A percentile compares a stretch with the other conserved stretches of the same genome.
These are phyloP conservation scores for Paramuricea clavata DNA, from an alignment of 92 coral and sea anemone genomes.

Conservation along the genomic window DNA sequence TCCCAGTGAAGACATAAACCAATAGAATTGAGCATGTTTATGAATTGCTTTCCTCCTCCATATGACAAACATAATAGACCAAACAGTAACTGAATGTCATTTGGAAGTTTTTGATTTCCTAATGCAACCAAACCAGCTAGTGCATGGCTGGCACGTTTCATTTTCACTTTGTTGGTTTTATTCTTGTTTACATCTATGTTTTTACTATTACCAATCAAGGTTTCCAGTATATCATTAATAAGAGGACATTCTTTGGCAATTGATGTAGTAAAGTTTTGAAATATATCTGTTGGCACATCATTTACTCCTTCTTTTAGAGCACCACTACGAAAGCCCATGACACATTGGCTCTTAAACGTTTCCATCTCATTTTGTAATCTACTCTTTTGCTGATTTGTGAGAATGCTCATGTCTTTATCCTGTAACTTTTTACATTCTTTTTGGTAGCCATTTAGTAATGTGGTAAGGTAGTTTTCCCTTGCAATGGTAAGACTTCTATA, in stretches of 20 bases:
- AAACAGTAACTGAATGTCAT: constrained; percentile 10
- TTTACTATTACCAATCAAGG: too few relatives aligned
- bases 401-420: neutral
- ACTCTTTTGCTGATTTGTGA: neutral
- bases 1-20: constrained; percentile 23
- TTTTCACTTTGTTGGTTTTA: too few relatives aligned
- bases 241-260: neutral
- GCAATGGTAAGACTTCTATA: constrained; percentile 27
- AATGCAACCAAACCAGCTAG: neutral
- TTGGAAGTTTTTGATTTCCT: neutral
- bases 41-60: constrained; percentile 33
- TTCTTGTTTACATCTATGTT: too few relatives aligned
- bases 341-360: neutral
- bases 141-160: constrained; percentile 7
- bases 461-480: constrained; percentile 30
- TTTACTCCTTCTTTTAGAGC: constrained; percentile 1
- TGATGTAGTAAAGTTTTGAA: constrained; percentile 4
- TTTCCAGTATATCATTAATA: too few relatives aligned
- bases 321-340: constrained; percentile 28
- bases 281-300: constrained; percentile 22
- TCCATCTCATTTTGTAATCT: constrained; percentile 10
- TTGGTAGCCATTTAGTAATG: constrained; percentile 32
- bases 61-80: constrained; percentile 6
- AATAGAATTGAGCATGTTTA: constrained; percentile 2
- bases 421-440: constrained; percentile 8